phyloP scores from a whole-genome alignment of 2,797 vertebrate genomes.

The Pseudopleuronectes americanus region DNA sequence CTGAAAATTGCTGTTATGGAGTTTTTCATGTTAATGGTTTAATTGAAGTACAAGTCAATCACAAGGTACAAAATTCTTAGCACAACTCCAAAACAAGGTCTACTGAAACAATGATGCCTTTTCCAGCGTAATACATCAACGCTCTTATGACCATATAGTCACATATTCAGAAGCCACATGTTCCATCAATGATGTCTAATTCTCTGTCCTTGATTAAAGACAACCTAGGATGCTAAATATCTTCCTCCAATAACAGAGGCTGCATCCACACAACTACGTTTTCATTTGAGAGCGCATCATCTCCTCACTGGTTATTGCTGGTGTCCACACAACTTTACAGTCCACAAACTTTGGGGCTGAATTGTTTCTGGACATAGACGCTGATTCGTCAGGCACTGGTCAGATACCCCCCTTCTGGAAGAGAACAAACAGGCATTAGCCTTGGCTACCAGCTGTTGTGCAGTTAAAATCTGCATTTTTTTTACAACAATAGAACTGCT shows the following conservation, averaged over 20 bases:
- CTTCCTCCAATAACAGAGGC: constrained; percentile 1
- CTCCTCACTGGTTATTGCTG: too few relatives aligned
- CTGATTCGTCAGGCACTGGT: too few relatives aligned
- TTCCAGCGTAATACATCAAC: constrained; percentile 9
- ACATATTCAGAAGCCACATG: constrained; percentile 3
- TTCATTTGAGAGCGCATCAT: too few relatives aligned
- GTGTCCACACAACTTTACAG: too few relatives aligned
- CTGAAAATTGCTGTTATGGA: constrained; percentile 12
- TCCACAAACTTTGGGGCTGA: too few relatives aligned
- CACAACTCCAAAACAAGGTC: constrained; percentile 14
- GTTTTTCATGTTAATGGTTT: constrained; percentile 17
- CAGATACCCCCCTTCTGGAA: too few relatives aligned
- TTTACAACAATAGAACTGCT: too few relatives aligned
- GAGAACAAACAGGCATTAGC: too few relatives aligned
- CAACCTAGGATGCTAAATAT: background rate
- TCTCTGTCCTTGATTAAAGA: constrained; percentile 9
- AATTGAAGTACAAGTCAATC: background rate
- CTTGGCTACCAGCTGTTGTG: too few relatives aligned
- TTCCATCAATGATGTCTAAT: constrained; percentile 15
- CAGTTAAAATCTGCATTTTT: too few relatives aligned
- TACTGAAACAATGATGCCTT: constrained; percentile 26
- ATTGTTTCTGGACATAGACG: too few relatives aligned
- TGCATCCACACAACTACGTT: too few relatives aligned
- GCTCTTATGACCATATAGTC: background rate
- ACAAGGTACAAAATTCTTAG: constrained; percentile 8